A percentile compares a stretch with the other conserved stretches of the same genome.
phyloP scores from a whole-genome alignment of 2,888 invertebrate genomes.

The Ferdinandea cuprea region DNA sequence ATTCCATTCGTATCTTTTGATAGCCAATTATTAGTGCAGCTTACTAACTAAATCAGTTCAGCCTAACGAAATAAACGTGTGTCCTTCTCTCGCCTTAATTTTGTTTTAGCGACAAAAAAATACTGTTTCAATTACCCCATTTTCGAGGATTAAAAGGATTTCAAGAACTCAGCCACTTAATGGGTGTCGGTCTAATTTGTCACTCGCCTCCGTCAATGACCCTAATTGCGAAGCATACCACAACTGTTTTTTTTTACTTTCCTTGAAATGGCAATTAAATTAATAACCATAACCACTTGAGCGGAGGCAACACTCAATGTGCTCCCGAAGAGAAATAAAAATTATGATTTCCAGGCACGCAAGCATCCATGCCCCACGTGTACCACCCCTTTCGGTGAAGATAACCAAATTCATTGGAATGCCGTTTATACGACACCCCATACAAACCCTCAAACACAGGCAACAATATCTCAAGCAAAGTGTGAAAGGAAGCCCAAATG shows the following conservation, averaged over 20 bases:
- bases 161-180: not conserved
- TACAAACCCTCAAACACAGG: not conserved
- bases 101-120: not conserved
- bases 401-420: conserved; percentile 70
- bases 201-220: conserved; percentile 9
- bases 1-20: too few relatives aligned
- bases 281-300: conserved; percentile 71
- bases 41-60: too few relatives aligned
- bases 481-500: conserved; percentile 66
- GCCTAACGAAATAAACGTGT: too few relatives aligned
- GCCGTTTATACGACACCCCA: conserved; percentile 44
- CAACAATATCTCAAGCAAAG: conserved; percentile 30
- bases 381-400: conserved; percentile 41
- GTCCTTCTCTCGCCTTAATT: too few relatives aligned
- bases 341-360: conserved; percentile 72
- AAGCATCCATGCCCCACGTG: conserved; percentile 27
- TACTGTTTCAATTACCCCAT: not conserved
- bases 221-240: conserved; percentile 54
- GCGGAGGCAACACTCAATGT: conserved; percentile 43
- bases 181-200: conserved; percentile 3
- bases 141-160: not conserved
- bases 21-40: too few relatives aligned
- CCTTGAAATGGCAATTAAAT: conserved; percentile 61
- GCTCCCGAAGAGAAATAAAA: conserved; percentile 41
- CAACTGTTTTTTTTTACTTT: conserved; percentile 6